A percentile compares a stretch with the other conserved stretches of the same genome.
phyloP scores from a whole-genome alignment of 2,113 vertebrate species.

The Neodon shergylaensis region DNA sequence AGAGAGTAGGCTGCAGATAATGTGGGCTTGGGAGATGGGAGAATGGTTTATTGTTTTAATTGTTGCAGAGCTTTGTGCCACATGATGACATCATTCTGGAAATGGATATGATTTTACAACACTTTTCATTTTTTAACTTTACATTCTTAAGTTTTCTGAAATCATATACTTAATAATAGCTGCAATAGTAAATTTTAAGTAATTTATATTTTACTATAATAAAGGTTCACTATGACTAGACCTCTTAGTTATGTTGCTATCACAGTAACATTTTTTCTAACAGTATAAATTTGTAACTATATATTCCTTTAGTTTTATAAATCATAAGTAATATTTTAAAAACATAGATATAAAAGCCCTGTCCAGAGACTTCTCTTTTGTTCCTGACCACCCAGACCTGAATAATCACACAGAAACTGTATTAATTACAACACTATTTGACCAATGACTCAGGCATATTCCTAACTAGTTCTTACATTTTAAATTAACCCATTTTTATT shows the following conservation, averaged over 20 bases:
- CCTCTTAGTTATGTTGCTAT: not conserved
- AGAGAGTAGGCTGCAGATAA: not conserved
- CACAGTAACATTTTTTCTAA: not conserved
- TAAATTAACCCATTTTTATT: too few species aligned
- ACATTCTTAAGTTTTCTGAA: not conserved
- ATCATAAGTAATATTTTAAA: conserved; percentile 9
- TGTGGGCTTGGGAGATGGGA: not conserved
- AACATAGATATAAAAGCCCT: not conserved
- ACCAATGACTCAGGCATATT: too few species aligned
- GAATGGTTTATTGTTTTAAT: not conserved
- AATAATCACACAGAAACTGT: too few species aligned
- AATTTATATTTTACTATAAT: not conserved
- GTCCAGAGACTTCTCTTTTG: too few species aligned
- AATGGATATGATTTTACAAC: not conserved
- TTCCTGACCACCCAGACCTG: too few species aligned
- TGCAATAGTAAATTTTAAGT: not conserved
- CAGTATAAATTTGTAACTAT: not conserved
- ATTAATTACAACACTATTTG: too few species aligned
- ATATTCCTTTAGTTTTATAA: conserved; percentile 20
- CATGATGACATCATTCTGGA: not conserved
- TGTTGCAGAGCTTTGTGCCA: not conserved
- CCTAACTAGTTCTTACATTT: too few species aligned
- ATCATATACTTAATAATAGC: not conserved
- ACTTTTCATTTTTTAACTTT: not conserved
- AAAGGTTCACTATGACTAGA: not conserved